Evolutionary conservation across 2,888 invertebrate genomes (phyloP).

Genomic region (Tachina grossa): DNA sequence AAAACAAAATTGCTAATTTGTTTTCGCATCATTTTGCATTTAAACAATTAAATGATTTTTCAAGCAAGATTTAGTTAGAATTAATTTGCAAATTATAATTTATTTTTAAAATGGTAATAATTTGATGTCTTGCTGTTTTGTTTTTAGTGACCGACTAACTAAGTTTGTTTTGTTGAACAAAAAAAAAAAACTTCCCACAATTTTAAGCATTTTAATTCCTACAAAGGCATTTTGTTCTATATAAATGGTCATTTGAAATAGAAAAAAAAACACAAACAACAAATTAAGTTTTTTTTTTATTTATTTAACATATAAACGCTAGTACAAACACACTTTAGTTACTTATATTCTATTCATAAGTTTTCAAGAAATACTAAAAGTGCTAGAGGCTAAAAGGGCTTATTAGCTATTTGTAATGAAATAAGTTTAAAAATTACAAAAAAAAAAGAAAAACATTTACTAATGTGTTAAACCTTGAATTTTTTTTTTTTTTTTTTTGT

Average conservation of each 20-base stretch:
- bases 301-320: too few relatives aligned
- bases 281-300: constrained; percentile 4
- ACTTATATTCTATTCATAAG: constrained; percentile 15
- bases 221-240: constrained; percentile 51
- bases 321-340: constrained; percentile 25
- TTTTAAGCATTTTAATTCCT: constrained; percentile 19
- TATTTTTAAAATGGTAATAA: constrained; percentile 40
- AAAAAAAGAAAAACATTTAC: too few relatives aligned
- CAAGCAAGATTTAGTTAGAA: constrained; percentile 18
- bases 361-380: neutral
- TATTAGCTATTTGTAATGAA: constrained; percentile 10
- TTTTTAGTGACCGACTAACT: constrained; percentile 17
- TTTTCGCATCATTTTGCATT: constrained; percentile 7
- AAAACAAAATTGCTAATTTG: constrained; percentile 17
- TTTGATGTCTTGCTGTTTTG: neutral
- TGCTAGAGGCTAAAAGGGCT: constrained; percentile 22
- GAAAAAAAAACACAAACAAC: constrained; percentile 11
- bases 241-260: constrained; percentile 61
- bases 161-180: constrained; percentile 29
- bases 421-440: neutral
- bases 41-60: constrained; percentile 30
- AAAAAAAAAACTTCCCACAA: constrained; percentile 60
- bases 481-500: neutral
- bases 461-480: constrained; percentile 11
- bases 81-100: constrained; percentile 47